A percentile compares a stretch with the other conserved stretches of the same genome.
phyloP scores from a whole-genome alignment of 2,888 invertebrate genomes.

The Netelia virgata region DNA sequence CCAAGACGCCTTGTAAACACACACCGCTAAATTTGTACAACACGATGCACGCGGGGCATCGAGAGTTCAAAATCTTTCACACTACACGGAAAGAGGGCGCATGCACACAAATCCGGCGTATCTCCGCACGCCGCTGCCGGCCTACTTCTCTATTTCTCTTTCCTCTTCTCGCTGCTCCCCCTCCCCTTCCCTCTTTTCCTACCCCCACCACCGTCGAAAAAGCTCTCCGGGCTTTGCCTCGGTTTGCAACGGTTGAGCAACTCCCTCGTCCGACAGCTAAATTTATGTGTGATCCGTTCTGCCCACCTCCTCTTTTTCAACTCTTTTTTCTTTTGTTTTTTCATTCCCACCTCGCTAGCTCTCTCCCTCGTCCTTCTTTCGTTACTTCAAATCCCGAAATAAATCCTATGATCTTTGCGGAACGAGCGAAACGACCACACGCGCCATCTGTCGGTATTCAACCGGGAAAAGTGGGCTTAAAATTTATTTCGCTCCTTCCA shows the following conservation, averaged over 20 bases:
- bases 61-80: slow-evolving; percentile 55
- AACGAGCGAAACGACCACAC: slow-evolving; percentile 8
- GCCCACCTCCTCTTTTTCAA: slow-evolving; percentile 49
- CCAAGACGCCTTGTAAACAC: slow-evolving; percentile 64
- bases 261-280: slow-evolving; percentile 57
- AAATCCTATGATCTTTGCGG: slow-evolving; percentile 33
- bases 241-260: slow-evolving; percentile 53
- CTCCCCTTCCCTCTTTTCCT: slow-evolving; percentile 32
- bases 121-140: slow-evolving; percentile 56
- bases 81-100: slow-evolving; percentile 7
- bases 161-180: slow-evolving; percentile 28
- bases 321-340: slow-evolving; percentile 39
- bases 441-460: slow-evolving; percentile 24
- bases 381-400: slow-evolving; percentile 40
- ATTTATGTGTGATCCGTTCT: slow-evolving; percentile 65
- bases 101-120: slow-evolving; percentile 9
- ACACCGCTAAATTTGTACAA: slow-evolving; percentile 56
- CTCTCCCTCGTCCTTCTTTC: slow-evolving; percentile 18
- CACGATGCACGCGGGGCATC: slow-evolving; percentile 41
- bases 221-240: slow-evolving; percentile 41
- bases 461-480: neutral
- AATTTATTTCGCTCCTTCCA: neutral
- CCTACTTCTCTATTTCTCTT: slow-evolving; percentile 59
- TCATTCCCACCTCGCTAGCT: slow-evolving; percentile 45
- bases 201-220: slow-evolving; percentile 34